Percentiles rank a stretch among this genome's conserved stretches.
Conservation (phyloP, 2,113 vertebrate genomes). For the Macrotis lagotis region DNA sequence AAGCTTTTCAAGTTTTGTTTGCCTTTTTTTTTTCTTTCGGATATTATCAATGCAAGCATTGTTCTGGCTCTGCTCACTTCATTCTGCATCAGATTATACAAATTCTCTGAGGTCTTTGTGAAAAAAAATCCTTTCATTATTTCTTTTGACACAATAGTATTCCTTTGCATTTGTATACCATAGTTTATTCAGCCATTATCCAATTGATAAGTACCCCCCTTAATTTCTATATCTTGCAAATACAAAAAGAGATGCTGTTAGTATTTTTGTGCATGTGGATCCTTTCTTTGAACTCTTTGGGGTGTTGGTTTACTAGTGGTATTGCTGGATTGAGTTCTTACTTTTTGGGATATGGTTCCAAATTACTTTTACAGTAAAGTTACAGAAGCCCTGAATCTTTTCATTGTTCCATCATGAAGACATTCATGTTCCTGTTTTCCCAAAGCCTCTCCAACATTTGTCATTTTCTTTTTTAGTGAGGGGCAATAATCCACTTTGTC, state of each 20-base stretch:
- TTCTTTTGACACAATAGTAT: neutral
- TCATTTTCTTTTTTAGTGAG: too few relatives aligned
- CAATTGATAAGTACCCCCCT: neutral
- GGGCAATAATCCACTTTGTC: too few relatives aligned
- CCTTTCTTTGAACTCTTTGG: neutral
- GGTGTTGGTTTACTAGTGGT: neutral
- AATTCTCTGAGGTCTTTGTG: too few relatives aligned
- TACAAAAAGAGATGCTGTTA: neutral
- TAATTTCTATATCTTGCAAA: neutral
- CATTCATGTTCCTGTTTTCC: too few relatives aligned
- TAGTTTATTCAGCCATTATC: neutral
- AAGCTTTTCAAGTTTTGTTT: neutral
- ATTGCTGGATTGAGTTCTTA: too few relatives aligned
- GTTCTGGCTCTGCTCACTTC: neutral
- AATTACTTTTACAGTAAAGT: too few relatives aligned
- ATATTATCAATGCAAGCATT: neutral
- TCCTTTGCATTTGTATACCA: neutral
- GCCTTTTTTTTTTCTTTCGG: neutral
- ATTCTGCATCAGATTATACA: neutral
- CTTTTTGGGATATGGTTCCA: neutral
- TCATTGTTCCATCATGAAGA: too few relatives aligned
- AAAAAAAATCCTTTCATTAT: neutral
- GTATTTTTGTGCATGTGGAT: neutral
- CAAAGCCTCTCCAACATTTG: too few relatives aligned
- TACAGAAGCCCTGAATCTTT: neutral